A percentile compares a stretch with the other conserved stretches of the same genome.
phyloP scores from a whole-genome alignment of 1,140 invertebrate species.

The Zaprionus nigranus region DNA sequence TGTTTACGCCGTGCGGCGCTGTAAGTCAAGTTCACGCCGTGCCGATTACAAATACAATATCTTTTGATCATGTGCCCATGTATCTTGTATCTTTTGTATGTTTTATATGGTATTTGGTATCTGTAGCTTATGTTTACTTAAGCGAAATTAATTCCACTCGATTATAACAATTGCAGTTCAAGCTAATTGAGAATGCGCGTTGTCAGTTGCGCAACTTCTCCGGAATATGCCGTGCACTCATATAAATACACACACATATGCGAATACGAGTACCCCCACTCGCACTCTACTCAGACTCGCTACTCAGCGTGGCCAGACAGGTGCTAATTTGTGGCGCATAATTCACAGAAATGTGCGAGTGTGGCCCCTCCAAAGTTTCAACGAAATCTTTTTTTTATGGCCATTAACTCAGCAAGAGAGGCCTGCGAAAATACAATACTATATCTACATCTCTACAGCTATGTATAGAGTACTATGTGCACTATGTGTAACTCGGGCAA shows the following conservation, averaged over 20 bases:
- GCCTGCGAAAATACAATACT: slow-evolving; percentile 6
- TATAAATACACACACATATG: background rate
- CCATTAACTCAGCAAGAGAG: slow-evolving; percentile 51
- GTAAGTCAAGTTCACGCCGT: slow-evolving; percentile 21
- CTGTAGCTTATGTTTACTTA: background rate
- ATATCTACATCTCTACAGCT: background rate
- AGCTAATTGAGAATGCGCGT: slow-evolving; percentile 31
- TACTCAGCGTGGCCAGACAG: slow-evolving; percentile 37
- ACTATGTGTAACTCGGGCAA: background rate
- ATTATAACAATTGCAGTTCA: slow-evolving; percentile 22
- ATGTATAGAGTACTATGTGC: background rate
- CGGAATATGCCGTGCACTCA: slow-evolving; percentile 20
- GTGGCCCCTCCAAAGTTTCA: slow-evolving; percentile 52
- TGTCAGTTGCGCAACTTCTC: slow-evolving; percentile 34
- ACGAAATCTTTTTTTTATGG: slow-evolving; percentile 59
- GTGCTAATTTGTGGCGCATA: slow-evolving; percentile 79
- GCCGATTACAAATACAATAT: slow-evolving; percentile 10
- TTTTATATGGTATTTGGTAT: background rate
- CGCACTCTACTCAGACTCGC: slow-evolving; percentile 15
- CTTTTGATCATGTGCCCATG: slow-evolving; percentile 2
- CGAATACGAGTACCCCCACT: slow-evolving; percentile 5
- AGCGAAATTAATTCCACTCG: slow-evolving; percentile 9
- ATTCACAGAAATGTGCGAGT: slow-evolving; percentile 78
- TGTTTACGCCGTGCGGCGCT: slow-evolving; percentile 30
- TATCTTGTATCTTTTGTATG: slow-evolving; percentile 9